Base-by-base conservation (phyloP, 2,113 vertebrate species). In the Bombycilla garrulus region DNA sequence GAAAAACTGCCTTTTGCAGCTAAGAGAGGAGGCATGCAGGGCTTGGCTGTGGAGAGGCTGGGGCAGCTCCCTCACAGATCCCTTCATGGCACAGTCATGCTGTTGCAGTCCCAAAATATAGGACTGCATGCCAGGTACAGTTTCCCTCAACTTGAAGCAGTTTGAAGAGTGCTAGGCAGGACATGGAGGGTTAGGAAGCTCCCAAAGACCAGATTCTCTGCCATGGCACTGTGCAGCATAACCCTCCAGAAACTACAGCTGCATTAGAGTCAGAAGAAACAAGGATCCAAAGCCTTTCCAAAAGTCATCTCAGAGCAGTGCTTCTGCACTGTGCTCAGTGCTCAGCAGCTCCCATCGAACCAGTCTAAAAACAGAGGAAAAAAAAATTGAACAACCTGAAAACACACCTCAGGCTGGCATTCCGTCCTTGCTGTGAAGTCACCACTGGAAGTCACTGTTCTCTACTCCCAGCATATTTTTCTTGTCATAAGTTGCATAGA, bases 51-150 rank as follows among this genome's bases (percentile, higher is more conserved):
- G 2, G 61, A 47, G 53, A 33, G 57, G 26, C 24, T 53, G 45
- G 72, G 45, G 19, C 28, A 56, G 71, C 10, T 31, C 12, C 15
- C 24, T 62, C 1, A 0, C 31, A 40, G 53, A 53, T 2, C 10
- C 40, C 50, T 65, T 31, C 5, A 31, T 0, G 2, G 48, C 81
- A 45, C 64, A 11, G 62, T 26, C 2, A 6, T 0, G 0, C 0
- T 4, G 16, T 11, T 81, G 50, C 33, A 45, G 38, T 81, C 38
- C 45, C 62, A 36, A 48, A 45, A 21, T 28, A 36, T 36, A 66
- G 33, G 36, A 35, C 29, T 31, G 22, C 20, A 25, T 0, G 0
- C 1, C 5, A 26, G 4, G 5, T 21, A 56, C 2, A 5, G 11
- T 51, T 85, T 70, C 36, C 20, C 17, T 36, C 1, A 5, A 36